Percentiles rank a stretch among this genome's conserved stretches.
Conservation (phyloP, 2,888 invertebrate species). For the Argyresthia goedartella region DNA sequence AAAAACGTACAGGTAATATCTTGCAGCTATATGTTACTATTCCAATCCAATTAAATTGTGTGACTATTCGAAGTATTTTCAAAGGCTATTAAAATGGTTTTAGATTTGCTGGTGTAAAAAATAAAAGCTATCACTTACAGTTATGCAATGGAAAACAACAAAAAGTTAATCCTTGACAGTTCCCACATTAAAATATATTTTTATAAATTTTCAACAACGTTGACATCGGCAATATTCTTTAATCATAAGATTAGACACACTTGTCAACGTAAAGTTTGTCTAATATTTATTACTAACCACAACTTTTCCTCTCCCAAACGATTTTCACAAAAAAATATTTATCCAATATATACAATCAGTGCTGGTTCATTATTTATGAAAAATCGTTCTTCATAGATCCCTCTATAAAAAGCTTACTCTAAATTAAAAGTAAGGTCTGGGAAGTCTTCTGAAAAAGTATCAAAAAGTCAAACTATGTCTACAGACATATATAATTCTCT, state of each 20-base stretch:
- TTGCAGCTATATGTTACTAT: neutral
- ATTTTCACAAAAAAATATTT: conserved; percentile 60
- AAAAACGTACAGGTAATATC: no score
- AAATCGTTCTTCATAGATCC: conserved; percentile 58
- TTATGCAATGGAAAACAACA: neutral
- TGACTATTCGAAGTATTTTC: neutral
- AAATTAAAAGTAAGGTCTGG: conserved; percentile 70
- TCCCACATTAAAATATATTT: neutral
- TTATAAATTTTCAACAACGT: no score
- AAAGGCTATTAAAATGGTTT: neutral
- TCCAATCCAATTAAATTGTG: neutral
- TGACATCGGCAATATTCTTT: conserved; percentile 14
- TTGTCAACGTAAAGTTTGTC: conserved; percentile 46
- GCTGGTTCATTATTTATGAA: conserved; percentile 68
- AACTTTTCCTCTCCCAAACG: conserved; percentile 40
- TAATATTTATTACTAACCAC: conserved; percentile 49
- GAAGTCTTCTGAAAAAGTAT: conserved; percentile 8
- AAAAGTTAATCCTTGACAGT: neutral
- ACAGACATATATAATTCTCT: conserved; percentile 25
- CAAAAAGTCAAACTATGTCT: neutral
- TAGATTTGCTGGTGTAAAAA: neutral
- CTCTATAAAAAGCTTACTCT: conserved; percentile 67
- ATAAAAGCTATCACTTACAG: neutral
- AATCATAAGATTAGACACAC: conserved; percentile 60
- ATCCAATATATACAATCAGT: conserved; percentile 64